These are phyloP conservation scores for Parnassius orleans DNA, from an alignment of 2,888 invertebrate genomes.

Conservation along the genomic window DNA sequence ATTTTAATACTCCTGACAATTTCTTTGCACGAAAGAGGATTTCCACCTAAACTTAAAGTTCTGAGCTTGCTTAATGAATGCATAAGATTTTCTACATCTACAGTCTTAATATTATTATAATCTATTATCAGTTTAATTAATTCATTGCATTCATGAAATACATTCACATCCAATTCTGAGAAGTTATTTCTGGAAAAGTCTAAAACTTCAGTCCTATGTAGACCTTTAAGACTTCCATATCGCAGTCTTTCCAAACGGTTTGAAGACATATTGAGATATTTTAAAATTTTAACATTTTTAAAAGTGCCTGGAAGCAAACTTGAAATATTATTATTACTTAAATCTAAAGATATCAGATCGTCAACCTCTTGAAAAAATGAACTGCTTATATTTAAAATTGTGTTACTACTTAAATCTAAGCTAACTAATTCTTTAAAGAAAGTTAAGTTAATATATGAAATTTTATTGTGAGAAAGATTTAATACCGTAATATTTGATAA, in stretches of 20 bases:
- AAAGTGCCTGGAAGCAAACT: conserved; percentile 62
- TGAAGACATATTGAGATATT: conserved; percentile 58
- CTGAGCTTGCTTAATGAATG: conserved; percentile 49
- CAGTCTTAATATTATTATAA: conserved; percentile 57
- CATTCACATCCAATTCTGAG: conserved; percentile 50
- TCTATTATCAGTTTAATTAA: conserved; percentile 60
- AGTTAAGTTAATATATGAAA: conserved; percentile 51
- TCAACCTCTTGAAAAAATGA: conserved; percentile 50
- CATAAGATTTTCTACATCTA: conserved; percentile 58
- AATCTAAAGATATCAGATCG: conserved; percentile 53
- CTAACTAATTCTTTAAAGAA: conserved; percentile 51
- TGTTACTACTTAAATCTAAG: conserved; percentile 57
- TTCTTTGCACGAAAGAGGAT: conserved; percentile 64
- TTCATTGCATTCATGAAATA: conserved; percentile 65
- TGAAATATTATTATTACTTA: conserved; percentile 56
- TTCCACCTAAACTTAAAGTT: conserved; percentile 63
- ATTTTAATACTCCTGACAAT: conserved; percentile 52
- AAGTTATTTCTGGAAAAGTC: conserved; percentile 65
- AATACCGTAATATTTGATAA: conserved; percentile 50
- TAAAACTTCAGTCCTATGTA: conserved; percentile 55
- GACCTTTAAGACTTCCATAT: conserved; percentile 62
- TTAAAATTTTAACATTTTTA: conserved; percentile 53
- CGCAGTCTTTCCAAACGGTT: conserved; percentile 53
- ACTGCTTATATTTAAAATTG: conserved; percentile 44
- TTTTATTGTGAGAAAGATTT: conserved; percentile 50